A percentile compares a stretch with the other conserved stretches of the same genome.
These are phyloP conservation scores for Drosophila elegans DNA, from an alignment of 1,140 invertebrate species.

Conservation along the genomic window DNA sequence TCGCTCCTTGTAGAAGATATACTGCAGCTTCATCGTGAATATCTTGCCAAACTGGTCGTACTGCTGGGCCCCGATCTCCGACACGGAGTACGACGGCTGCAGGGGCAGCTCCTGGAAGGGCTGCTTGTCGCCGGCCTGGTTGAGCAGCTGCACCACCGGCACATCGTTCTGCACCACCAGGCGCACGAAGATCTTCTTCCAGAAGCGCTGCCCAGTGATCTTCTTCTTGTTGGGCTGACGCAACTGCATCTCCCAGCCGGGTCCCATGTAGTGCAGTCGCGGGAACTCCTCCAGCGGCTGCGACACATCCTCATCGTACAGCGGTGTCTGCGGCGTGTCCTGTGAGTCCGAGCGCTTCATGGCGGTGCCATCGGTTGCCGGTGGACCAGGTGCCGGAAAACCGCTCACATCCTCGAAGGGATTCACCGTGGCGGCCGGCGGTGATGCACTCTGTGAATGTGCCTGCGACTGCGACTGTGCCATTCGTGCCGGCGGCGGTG, in stretches of 20 bases:
- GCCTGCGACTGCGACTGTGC: slow-evolving; percentile 25
- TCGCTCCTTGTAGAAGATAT: slow-evolving; percentile 99
- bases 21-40: slow-evolving; percentile 99
- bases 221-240: slow-evolving; percentile 99
- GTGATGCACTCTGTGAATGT: slow-evolving; percentile 85
- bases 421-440: slow-evolving; percentile 86
- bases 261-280: slow-evolving; percentile 90
- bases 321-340: slow-evolving; percentile 94
- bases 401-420: slow-evolving; percentile 89
- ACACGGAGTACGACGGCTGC: slow-evolving; percentile 96
- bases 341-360: slow-evolving; percentile 87
- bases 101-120: slow-evolving; percentile 97
- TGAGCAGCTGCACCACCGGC: slow-evolving; percentile 94
- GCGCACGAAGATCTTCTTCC: slow-evolving; percentile 98
- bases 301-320: slow-evolving; percentile 97
- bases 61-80: slow-evolving; percentile 97
- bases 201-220: slow-evolving; percentile 97
- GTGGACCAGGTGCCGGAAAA: slow-evolving; percentile 69
- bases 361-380: slow-evolving; percentile 41
- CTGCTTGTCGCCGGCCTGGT: slow-evolving; percentile 93
- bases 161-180: slow-evolving; percentile 92
- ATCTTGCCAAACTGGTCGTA: slow-evolving; percentile 99
- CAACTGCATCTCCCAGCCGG: slow-evolving; percentile 99
- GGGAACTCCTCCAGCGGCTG: slow-evolving; percentile 97
- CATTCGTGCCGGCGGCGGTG: slow-evolving; percentile 88